phyloP scores from a whole-genome alignment of 2,888 invertebrate species.

The Entomobrya multifasciata region DNA sequence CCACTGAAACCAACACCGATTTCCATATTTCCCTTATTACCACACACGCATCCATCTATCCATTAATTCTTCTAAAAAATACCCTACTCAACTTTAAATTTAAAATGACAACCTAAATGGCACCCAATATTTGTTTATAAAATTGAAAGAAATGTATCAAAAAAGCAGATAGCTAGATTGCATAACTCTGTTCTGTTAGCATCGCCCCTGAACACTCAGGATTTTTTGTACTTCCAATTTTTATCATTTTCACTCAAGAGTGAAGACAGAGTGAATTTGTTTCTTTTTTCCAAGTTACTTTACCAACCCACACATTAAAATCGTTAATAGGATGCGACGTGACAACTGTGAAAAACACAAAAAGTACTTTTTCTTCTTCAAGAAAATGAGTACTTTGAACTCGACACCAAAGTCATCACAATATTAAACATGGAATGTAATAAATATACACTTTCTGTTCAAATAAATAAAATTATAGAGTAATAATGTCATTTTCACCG shows the following conservation, averaged over 20 bases:
- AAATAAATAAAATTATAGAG: not conserved
- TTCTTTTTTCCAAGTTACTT: not conserved
- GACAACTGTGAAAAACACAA: not conserved
- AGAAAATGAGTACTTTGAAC: slow-evolving; percentile 17
- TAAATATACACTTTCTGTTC: not conserved
- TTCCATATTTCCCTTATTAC: too few relatives aligned
- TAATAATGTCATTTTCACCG: not conserved
- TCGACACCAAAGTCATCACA: not conserved
- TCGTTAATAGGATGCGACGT: not conserved
- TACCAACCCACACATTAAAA: not conserved
- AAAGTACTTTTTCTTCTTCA: not conserved
- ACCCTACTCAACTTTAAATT: too few relatives aligned
- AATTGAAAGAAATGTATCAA: too few relatives aligned
- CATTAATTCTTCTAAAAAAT: too few relatives aligned
- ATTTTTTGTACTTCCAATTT: too few relatives aligned
- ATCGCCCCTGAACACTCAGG: too few relatives aligned
- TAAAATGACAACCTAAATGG: too few relatives aligned
- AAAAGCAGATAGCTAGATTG: too few relatives aligned
- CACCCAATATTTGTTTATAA: too few relatives aligned
- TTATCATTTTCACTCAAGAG: slow-evolving; percentile 1
- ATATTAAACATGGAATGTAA: not conserved
- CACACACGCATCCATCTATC: too few relatives aligned
- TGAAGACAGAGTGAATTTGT: not conserved
- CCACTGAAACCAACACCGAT: too few relatives aligned
- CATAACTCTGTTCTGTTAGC: too few relatives aligned